These are phyloP conservation scores for Spinibarbus caldwelli DNA, from an alignment of 2,797 vertebrate species.

Conservation along the genomic window DNA sequence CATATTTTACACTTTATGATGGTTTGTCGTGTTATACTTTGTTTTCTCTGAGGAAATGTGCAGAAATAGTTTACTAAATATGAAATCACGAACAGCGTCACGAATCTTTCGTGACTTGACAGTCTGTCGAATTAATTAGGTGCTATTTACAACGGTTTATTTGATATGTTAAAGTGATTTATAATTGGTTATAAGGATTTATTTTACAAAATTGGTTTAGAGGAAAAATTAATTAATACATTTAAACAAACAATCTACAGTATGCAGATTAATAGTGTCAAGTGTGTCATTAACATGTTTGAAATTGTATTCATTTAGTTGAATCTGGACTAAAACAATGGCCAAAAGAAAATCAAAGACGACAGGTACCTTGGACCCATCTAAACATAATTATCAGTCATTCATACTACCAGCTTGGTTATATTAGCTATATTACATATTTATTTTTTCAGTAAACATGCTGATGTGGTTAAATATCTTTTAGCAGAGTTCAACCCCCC, in stretches of 20 bases:
- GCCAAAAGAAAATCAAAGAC: constrained; percentile 28
- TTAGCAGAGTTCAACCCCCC: constrained; percentile 43
- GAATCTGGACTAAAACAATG: neutral
- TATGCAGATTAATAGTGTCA: neutral
- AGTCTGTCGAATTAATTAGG: neutral
- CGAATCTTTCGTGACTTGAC: neutral
- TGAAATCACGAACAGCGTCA: neutral
- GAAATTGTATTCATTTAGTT: neutral
- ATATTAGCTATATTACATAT: neutral
- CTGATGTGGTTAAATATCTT: neutral
- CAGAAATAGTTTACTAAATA: neutral
- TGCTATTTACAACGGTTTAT: neutral
- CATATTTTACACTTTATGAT: neutral
- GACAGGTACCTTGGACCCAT: neutral
- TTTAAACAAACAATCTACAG: neutral
- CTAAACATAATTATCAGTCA: neutral
- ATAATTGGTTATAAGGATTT: neutral
- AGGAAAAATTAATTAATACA: neutral
- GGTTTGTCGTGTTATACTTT: neutral
- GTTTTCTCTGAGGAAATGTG: neutral
- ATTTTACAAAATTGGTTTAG: neutral
- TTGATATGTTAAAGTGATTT: neutral
- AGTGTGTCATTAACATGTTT: neutral
- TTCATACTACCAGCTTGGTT: neutral
- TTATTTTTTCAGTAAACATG: neutral